Evolutionary conservation across 2,888 invertebrate genomes (phyloP).

Genomic region (Catocala fraxini): DNA sequence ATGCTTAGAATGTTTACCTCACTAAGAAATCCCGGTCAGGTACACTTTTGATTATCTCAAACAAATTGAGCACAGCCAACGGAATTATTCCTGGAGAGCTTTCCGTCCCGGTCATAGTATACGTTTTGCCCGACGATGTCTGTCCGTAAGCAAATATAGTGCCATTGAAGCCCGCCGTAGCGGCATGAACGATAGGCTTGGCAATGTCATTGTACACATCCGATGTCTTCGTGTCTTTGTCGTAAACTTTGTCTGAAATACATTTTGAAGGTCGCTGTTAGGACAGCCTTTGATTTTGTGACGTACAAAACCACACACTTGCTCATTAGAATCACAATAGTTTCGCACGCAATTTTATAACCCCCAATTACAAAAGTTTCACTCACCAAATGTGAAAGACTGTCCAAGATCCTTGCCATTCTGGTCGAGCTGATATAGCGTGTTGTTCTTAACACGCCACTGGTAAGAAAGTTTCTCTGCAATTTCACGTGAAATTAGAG

Average conservation of each 20-base stretch:
- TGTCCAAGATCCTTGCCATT: constrained; percentile 74
- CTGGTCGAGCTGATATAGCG: constrained; percentile 87
- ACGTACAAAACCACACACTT: constrained; percentile 32
- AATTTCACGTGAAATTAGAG: constrained; percentile 89
- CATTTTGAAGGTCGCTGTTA: constrained; percentile 23
- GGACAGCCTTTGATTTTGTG: constrained; percentile 46
- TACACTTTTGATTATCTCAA: constrained; percentile 88
- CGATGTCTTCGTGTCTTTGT: constrained; percentile 85
- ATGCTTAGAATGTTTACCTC: constrained; percentile 72
- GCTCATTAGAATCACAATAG: constrained; percentile 53
- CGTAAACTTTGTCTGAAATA: constrained; percentile 92
- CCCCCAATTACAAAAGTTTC: constrained; percentile 46
- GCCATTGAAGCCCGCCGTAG: constrained; percentile 93
- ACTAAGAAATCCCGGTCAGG: constrained; percentile 92
- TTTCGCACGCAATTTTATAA: constrained; percentile 27
- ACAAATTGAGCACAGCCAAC: constrained; percentile 90
- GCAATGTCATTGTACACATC: constrained; percentile 90
- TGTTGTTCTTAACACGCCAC: constrained; percentile 89
- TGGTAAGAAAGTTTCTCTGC: constrained; percentile 85
- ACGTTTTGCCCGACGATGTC: constrained; percentile 96
- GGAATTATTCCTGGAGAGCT: constrained; percentile 92
- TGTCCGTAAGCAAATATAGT: constrained; percentile 97
- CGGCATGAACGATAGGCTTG: constrained; percentile 91
- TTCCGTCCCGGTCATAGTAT: constrained; percentile 93
- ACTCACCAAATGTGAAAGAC: constrained; percentile 78